phyloP scores from a whole-genome alignment of 2,113 vertebrate species.

The Turnix velox region DNA sequence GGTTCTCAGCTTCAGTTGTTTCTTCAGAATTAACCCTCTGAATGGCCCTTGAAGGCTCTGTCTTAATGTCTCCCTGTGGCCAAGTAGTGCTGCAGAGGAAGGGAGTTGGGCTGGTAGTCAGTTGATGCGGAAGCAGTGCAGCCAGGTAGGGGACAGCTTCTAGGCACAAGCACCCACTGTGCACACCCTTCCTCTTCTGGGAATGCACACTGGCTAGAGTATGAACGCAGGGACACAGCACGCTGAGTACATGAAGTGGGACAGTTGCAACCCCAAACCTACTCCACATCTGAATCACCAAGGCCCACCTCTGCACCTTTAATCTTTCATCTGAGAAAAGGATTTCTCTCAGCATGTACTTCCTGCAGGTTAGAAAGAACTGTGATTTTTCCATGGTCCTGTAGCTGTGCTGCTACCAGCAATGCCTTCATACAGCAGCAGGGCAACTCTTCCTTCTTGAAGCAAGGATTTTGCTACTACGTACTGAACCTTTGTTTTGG shows the following conservation, averaged over 20 bases:
- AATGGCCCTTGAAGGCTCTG: background rate
- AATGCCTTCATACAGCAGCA: background rate
- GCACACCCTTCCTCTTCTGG: background rate
- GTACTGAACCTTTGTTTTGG: background rate
- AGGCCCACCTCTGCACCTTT: background rate
- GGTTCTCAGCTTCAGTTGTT: background rate
- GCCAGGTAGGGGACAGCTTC: background rate
- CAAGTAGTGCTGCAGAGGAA: background rate
- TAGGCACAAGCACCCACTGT: background rate
- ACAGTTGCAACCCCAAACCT: background rate
- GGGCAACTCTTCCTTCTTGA: background rate
- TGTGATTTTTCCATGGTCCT: background rate
- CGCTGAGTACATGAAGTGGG: fast-evolving
- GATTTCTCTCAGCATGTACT: background rate
- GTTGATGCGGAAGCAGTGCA: fast-evolving
- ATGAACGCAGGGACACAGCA: fast-evolving
- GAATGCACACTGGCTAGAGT: background rate
- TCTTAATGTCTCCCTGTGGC: background rate
- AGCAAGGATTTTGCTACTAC: background rate
- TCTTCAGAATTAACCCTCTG: background rate
- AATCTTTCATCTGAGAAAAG: background rate
- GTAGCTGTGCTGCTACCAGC: background rate
- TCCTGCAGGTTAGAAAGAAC: background rate
- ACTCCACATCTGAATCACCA: background rate
- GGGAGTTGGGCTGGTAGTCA: fast-evolving